A percentile compares a stretch with the other conserved stretches of the same genome.
These are phyloP conservation scores for Chaetodon trifasciatus DNA, from an alignment of 2,797 vertebrate genomes.

Conservation along the genomic window DNA sequence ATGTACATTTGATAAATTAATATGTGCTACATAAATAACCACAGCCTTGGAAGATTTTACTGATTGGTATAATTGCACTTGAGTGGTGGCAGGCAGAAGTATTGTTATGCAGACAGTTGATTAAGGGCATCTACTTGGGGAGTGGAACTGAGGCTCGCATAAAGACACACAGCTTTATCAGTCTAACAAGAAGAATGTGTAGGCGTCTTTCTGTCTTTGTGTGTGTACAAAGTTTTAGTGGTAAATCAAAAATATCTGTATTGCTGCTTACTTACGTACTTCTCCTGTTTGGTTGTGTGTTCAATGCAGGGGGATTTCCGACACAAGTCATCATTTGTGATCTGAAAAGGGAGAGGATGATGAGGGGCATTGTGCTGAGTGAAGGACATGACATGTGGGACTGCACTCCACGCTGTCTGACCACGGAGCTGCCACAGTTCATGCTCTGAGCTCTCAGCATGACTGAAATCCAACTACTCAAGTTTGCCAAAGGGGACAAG, in stretches of 20 bases:
- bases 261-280: background rate
- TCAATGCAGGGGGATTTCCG: conserved; percentile 94
- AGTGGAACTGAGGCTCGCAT: background rate
- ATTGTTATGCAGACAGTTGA: background rate
- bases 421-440: conserved; percentile 69
- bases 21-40: background rate
- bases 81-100: background rate
- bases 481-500: conserved; percentile 86
- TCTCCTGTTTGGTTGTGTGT: background rate
- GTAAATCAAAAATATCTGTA: background rate
- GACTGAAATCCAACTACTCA: conserved; percentile 69
- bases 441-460: conserved; percentile 66
- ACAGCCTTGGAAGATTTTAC: background rate
- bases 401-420: conserved; percentile 63
- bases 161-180: background rate
- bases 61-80: background rate
- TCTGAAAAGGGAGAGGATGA: conserved; percentile 82
- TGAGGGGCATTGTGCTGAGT: conserved; percentile 59
- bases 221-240: too few relatives aligned
- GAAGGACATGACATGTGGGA: conserved; percentile 66
- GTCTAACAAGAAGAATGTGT: background rate
- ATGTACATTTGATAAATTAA: background rate
- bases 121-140: background rate
- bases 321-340: conserved; percentile 99
- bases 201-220: background rate